Conservation (phyloP, 2,797 vertebrate species). For the Masticophis lateralis region DNA sequence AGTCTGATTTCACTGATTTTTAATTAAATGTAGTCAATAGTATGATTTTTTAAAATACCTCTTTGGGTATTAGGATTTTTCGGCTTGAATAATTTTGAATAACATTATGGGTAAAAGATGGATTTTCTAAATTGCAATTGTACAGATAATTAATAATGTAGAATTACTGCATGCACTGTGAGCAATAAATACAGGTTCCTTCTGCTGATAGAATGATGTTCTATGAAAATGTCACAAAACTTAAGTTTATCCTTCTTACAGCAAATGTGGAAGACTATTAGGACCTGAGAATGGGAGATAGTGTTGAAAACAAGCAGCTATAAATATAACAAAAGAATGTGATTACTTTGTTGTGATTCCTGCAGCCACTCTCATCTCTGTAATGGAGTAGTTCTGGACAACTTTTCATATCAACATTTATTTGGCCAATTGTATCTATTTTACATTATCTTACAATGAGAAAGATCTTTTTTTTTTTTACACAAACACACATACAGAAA, state of each 20-base stretch:
- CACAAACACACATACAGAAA: neutral
- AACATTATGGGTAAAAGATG: neutral
- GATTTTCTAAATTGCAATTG: slow-evolving; percentile 28
- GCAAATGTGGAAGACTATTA: slow-evolving; percentile 2
- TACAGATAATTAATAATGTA: slow-evolving; percentile 39
- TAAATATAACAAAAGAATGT: slow-evolving; percentile 21
- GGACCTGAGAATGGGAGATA: slow-evolving; percentile 13
- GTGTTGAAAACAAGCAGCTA: slow-evolving; percentile 23
- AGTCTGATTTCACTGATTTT: neutral
- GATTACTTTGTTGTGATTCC: slow-evolving; percentile 1
- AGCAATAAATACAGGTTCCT: neutral
- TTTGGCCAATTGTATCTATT: slow-evolving; percentile 9
- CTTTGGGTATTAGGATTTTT: slow-evolving; percentile 6
- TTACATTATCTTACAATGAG: slow-evolving; percentile 16
- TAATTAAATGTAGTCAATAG: slow-evolving; percentile 19
- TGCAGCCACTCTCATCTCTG: neutral
- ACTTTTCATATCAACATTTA: slow-evolving; percentile 31
- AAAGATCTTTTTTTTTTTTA: neutral
- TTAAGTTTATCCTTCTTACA: neutral
- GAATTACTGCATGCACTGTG: neutral
- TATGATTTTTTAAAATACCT: neutral
- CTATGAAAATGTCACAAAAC: slow-evolving; percentile 18
- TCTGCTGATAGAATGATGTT: neutral
- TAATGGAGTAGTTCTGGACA: slow-evolving; percentile 1
- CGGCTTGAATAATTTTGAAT: neutral